Evolutionary conservation across 1,140 invertebrate genomes (phyloP), one percentile per base, ranked within the genome.

Genomic region (Lordiphosa collinella): DNA sequence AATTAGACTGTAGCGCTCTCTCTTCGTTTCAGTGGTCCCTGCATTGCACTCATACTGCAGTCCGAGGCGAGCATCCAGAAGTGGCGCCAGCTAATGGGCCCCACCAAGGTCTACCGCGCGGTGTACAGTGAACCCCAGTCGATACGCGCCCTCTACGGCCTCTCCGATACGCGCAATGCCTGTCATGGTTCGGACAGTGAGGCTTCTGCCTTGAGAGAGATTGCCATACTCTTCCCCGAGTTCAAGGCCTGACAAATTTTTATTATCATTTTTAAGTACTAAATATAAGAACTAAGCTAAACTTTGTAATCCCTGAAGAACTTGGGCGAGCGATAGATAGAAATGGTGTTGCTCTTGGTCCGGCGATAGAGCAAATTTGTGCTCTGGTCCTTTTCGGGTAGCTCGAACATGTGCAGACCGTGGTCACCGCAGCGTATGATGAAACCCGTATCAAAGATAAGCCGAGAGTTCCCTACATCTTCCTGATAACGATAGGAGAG

Each of bases 81-180:
- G 40, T 98, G 97, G 97, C 91, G 97, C 70, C 71, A 90, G 52
- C 82, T 98, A 14, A 93, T 98, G 91, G 97, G 97, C 0, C 96
- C 96, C 1, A 98, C 96, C 0, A 97, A 96, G 91, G 94, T 94
- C 0, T 95, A 91, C 80, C 93, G 93, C 85, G 93, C 95, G 11
- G 93, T 96, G 54, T 95, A 93, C 87, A 92, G 92, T 70, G 91
- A 93, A 40, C 96, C 96, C 2, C 78, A 94, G 48, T 93, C 92
- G 60, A 93, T 98, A 51, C 90, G 97, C 72, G 95, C 95, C 2
- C 90, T 91, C 70, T 97, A 93, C 91, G 97, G 97, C 0, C 88
- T 97, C 2, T 96, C 96, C 1, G 96, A 98, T 89, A 98, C 97
- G 0, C 93, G 96, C 86, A 98, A 98, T 91, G 96, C 95, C 12